Percentiles rank a stretch among this genome's conserved stretches.
These are phyloP conservation scores for Nettapus auritus DNA, from an alignment of 2,113 vertebrate species.

Conservation along the genomic window DNA sequence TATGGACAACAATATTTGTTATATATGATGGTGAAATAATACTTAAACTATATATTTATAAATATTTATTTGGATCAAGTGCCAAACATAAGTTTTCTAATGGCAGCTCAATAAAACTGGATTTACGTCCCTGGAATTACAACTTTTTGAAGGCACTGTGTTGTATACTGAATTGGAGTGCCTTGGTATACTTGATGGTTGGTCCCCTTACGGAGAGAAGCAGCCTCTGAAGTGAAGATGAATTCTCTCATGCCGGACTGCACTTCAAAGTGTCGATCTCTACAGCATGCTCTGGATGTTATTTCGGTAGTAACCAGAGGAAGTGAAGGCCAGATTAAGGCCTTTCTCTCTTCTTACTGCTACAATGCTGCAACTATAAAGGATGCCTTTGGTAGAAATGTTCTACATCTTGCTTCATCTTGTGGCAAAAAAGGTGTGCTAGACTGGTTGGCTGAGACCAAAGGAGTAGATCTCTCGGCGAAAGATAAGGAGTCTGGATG, in stretches of 20 bases:
- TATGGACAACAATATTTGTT: constrained; percentile 80
- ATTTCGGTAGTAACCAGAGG: constrained; percentile 90
- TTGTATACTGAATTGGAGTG: constrained; percentile 45
- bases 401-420: constrained; percentile 90
- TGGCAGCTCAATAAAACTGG: constrained; percentile 81
- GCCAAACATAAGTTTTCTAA: constrained; percentile 74
- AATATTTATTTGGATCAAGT: constrained; percentile 85
- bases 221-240: constrained; percentile 80
- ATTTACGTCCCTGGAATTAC: constrained; percentile 69
- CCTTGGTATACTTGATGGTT: constrained; percentile 43
- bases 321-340: constrained; percentile 87
- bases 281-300: constrained; percentile 88
- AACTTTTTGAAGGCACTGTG: constrained; percentile 79
- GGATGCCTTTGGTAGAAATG: constrained; percentile 90
- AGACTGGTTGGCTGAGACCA: constrained; percentile 90
- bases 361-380: constrained; percentile 89
- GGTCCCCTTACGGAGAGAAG: constrained; percentile 53
- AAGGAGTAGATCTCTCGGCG: constrained; percentile 84
- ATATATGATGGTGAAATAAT: constrained; percentile 74
- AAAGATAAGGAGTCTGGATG: constrained; percentile 97
- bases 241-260: constrained; percentile 86
- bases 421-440: constrained; percentile 89
- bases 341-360: constrained; percentile 89
- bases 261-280: constrained; percentile 91
- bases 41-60: constrained; percentile 76